Evolutionary conservation across 1,140 invertebrate species (phyloP).

Genomic region (Hylyphantes graminicola): DNA sequence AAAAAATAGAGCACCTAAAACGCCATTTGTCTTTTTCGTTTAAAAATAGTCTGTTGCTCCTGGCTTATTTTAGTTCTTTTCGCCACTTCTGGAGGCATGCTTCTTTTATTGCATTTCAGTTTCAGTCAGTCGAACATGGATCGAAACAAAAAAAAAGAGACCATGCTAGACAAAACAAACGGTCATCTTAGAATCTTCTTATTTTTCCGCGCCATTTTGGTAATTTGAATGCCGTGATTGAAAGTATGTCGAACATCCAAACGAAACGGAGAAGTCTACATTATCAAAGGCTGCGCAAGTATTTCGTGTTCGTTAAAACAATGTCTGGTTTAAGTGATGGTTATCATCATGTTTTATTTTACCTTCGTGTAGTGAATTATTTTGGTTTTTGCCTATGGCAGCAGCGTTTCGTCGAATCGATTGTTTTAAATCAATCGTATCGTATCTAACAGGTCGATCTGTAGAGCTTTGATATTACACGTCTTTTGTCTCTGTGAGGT

Average conservation of each 20-base stretch:
- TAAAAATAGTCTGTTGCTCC: slow-evolving; percentile 17
- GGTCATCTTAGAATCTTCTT: not conserved
- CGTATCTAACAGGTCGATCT: slow-evolving; percentile 21
- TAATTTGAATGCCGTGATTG: slow-evolving; percentile 28
- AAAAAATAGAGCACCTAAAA: no score
- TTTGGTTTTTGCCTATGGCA: not conserved
- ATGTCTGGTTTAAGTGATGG: slow-evolving; percentile 22
- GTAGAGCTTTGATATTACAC: not conserved
- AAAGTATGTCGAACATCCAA: slow-evolving; percentile 16
- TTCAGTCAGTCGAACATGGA: not conserved
- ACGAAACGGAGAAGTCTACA: slow-evolving; percentile 21
- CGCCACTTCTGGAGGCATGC: not conserved
- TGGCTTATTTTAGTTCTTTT: not conserved
- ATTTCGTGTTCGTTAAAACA: slow-evolving; percentile 20
- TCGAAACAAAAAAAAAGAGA: not conserved
- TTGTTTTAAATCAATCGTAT: slow-evolving; percentile 15
- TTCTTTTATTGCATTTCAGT: not conserved
- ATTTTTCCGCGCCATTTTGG: slow-evolving; percentile 3
- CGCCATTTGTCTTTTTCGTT: not conserved
- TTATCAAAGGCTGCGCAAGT: not conserved
- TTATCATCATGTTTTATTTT: slow-evolving; percentile 22
- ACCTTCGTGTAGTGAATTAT: not conserved
- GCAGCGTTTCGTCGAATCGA: slow-evolving; percentile 7
- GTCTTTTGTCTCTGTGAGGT: no score
- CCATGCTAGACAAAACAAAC: not conserved